These are phyloP conservation scores for Astropecten irregularis DNA, from an alignment of 53 echinoderm and acorn worm species.

Conservation along the genomic window DNA sequence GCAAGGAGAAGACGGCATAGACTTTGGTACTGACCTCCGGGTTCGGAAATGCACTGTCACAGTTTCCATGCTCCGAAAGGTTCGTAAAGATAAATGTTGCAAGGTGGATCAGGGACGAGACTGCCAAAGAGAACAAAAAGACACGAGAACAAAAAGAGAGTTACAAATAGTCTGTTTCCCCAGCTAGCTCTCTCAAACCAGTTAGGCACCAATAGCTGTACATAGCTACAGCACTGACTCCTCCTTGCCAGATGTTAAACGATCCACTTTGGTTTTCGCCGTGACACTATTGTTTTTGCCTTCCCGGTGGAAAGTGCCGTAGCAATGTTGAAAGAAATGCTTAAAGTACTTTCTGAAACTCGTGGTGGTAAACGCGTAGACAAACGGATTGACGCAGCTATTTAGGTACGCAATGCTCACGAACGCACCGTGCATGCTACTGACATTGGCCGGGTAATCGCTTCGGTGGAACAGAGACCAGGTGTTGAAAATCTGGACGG, in stretches of 20 bases:
- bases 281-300: background rate
- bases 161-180: conserved; percentile 5
- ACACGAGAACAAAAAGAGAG: conserved; percentile 2
- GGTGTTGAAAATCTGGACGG: conserved; percentile 64
- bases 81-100: conserved; percentile 50
- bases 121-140: conserved; percentile 58
- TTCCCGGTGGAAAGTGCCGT: background rate
- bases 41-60: conserved; percentile 42
- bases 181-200: background rate
- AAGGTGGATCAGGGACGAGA: conserved; percentile 63
- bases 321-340: conserved; percentile 23
- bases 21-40: conserved; percentile 34
- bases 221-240: conserved; percentile 10
- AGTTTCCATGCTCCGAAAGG: background rate
- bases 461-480: conserved; percentile 53
- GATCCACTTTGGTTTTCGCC: conserved; percentile 15
- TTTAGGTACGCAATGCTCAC: conserved; percentile 77
- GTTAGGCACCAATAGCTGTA: background rate
- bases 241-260: conserved; percentile 39
- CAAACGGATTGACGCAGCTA: conserved; percentile 84
- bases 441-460: background rate
- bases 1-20: conserved; percentile 52
- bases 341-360: conserved; percentile 73
- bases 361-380: conserved; percentile 85
- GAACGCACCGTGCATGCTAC: conserved; percentile 47